These are phyloP conservation scores for Chrysemys picta DNA, from an alignment of 2,113 vertebrate genomes.

Conservation along the genomic window DNA sequence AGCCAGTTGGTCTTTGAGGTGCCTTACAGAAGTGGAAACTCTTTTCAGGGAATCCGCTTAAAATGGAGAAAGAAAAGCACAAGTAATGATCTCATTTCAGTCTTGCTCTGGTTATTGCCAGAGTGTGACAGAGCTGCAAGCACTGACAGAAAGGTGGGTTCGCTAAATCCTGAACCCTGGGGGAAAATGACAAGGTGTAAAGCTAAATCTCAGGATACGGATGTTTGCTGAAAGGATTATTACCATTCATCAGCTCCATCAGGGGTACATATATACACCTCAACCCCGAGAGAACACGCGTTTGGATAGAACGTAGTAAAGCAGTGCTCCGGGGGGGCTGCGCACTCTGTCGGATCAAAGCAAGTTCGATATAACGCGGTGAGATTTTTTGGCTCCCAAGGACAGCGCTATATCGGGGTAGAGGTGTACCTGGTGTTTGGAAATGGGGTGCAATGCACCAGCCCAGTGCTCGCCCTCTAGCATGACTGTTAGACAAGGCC, in stretches of 20 bases:
- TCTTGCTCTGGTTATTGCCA: not conserved
- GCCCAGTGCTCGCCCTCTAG: not conserved
- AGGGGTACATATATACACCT: fast-evolving
- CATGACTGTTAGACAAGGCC: not conserved
- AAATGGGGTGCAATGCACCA: not conserved
- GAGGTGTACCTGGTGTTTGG: not conserved
- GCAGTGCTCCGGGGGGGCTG: too few species aligned
- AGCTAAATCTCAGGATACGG: not conserved
- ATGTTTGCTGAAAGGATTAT: not conserved
- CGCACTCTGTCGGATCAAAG: too few species aligned
- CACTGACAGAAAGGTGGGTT: not conserved
- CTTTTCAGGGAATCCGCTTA: not conserved
- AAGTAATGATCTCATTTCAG: not conserved
- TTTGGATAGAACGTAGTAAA: too few species aligned
- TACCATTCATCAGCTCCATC: not conserved
- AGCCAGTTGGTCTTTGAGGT: not conserved
- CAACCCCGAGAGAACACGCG: too few species aligned
- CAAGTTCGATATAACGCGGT: too few species aligned
- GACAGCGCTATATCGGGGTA: too few species aligned
- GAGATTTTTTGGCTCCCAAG: too few species aligned
- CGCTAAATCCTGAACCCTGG: not conserved
- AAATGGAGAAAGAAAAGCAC: not conserved
- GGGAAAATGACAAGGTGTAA: not conserved
- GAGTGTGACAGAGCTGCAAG: not conserved
- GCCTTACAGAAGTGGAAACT: not conserved